A percentile compares a stretch with the other conserved stretches of the same genome.
phyloP scores from a whole-genome alignment of 1,140 invertebrate genomes.

The Hesperophylax magnus region DNA sequence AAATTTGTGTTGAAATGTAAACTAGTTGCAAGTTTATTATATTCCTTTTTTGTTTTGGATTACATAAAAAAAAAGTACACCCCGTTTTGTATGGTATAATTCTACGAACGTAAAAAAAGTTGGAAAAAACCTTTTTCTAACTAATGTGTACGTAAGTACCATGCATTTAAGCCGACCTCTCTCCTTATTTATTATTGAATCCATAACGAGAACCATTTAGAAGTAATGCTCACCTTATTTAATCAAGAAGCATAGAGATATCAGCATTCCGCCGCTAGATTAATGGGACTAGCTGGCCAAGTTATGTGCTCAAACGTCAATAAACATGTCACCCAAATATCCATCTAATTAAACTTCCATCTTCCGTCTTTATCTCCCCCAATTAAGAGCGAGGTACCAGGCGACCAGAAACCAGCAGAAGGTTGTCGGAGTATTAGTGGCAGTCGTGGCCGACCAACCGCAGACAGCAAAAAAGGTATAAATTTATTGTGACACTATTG shows the following conservation, averaged over 20 bases:
- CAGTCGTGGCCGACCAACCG: slow-evolving; percentile 44
- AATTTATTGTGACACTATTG: slow-evolving; percentile 55
- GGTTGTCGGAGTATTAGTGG: no score
- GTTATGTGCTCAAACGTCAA: slow-evolving; percentile 56
- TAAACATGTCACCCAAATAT: slow-evolving; percentile 57
- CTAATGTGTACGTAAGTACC: no score
- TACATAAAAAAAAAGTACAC: no score
- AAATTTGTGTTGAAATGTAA: no score
- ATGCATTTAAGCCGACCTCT: background rate
- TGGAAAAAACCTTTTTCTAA: no score
- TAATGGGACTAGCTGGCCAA: slow-evolving; percentile 50
- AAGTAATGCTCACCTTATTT: slow-evolving; percentile 30
- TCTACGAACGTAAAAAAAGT: no score
- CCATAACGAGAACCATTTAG: slow-evolving; percentile 19
- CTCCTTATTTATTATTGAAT: slow-evolving; percentile 14
- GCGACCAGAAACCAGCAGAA: no score
- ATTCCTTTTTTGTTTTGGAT: no score
- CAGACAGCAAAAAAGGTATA: slow-evolving; percentile 48
- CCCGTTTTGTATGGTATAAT: no score
- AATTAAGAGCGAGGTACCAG: slow-evolving; percentile 46
- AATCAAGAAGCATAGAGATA: slow-evolving; percentile 28
- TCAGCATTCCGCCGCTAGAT: slow-evolving; percentile 51
- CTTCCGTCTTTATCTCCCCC: slow-evolving; percentile 37
- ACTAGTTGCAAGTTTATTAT: no score
- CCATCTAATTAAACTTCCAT: slow-evolving; percentile 54